These are phyloP conservation scores for Tridacna crocea DNA, from an alignment of 2,888 invertebrate genomes.

Conservation along the genomic window DNA sequence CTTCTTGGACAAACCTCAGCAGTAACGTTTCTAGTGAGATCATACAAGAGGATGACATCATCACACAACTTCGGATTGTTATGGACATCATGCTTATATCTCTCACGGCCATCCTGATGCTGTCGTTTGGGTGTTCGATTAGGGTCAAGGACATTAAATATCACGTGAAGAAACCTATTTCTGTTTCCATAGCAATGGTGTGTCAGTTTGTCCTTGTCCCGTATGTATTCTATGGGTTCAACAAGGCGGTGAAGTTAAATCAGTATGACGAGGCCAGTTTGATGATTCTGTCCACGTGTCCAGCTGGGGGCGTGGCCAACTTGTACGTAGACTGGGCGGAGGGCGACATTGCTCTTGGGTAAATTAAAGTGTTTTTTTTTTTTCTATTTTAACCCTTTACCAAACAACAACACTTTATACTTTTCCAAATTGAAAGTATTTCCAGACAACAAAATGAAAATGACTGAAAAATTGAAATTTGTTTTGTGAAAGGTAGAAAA, in stretches of 20 bases:
- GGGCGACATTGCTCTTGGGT: constrained; percentile 37
- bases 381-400: not conserved
- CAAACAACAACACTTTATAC: not conserved
- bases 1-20: not conserved
- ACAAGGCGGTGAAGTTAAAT: constrained; percentile 12
- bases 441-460: no score
- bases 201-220: constrained; percentile 32
- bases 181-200: constrained; percentile 22
- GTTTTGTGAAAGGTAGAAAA: no score
- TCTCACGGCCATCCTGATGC: constrained; percentile 33
- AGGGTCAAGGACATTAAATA: constrained; percentile 22
- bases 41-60: constrained; percentile 6
- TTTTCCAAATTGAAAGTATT: no score
- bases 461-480: no score
- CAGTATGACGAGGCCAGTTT: constrained; percentile 21
- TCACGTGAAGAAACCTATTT: constrained; percentile 32
- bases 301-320: constrained; percentile 35
- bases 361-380: not conserved
- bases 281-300: constrained; percentile 32
- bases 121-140: constrained; percentile 36
- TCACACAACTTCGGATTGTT: constrained; percentile 5
- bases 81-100: constrained; percentile 31
- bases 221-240: constrained; percentile 31
- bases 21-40: not conserved
- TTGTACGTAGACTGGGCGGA: constrained; percentile 32